phyloP scores from a whole-genome alignment of 1,140 invertebrate genomes.

The Zaprionus vittiger region DNA sequence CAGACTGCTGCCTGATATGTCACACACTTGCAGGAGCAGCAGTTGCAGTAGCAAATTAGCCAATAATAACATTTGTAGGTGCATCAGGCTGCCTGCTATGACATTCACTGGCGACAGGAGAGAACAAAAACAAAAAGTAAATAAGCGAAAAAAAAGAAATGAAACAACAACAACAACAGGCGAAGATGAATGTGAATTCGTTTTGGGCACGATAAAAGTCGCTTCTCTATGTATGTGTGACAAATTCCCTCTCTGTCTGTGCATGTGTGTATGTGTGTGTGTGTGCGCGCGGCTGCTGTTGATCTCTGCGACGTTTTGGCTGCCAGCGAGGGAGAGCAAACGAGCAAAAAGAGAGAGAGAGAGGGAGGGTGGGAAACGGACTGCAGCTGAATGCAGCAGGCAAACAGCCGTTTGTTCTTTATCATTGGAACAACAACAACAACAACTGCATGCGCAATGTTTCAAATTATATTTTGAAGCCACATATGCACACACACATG shows the following conservation, averaged over 20 bases:
- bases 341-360: constrained; percentile 6
- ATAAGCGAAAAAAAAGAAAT: constrained; percentile 39
- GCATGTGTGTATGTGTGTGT: constrained; percentile 8
- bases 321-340: constrained; percentile 5
- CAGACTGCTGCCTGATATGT: constrained; percentile 11
- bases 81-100: constrained; percentile 15
- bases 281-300: constrained; percentile 22
- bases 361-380: constrained; percentile 35
- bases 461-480: constrained; percentile 54
- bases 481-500: constrained; percentile 43
- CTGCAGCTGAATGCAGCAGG: constrained; percentile 21
- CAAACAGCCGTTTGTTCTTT: constrained; percentile 51
- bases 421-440: constrained; percentile 32
- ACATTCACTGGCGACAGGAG: constrained; percentile 4
- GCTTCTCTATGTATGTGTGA: constrained; percentile 11
- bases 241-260: constrained; percentile 5
- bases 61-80: neutral
- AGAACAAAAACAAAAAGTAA: constrained; percentile 26
- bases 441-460: constrained; percentile 34
- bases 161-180: constrained; percentile 20
- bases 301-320: constrained; percentile 18
- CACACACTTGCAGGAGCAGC: neutral
- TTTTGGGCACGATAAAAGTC: constrained; percentile 36
- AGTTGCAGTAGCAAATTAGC: neutral
- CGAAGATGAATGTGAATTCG: constrained; percentile 48